A percentile compares a stretch with the other conserved stretches of the same genome.
phyloP scores from a whole-genome alignment of 2,797 vertebrate species.

The Sebastes matsubarae region DNA sequence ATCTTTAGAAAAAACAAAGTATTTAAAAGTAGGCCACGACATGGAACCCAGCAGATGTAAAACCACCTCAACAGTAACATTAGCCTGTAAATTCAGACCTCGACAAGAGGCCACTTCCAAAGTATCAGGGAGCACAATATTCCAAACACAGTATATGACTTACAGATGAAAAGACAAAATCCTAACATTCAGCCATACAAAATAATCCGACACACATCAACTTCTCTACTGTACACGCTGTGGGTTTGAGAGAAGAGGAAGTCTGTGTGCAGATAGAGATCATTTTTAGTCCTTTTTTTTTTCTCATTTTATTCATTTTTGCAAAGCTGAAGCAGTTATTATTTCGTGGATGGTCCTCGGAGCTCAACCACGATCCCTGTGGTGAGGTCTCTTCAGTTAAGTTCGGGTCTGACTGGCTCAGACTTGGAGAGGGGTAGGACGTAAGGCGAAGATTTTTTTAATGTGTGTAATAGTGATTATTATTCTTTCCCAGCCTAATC shows the following conservation, averaged over 20 bases:
- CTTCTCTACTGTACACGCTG: constrained; percentile 69
- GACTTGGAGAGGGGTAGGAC: constrained; percentile 52
- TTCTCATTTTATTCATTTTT: constrained; percentile 69
- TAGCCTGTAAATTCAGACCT: constrained; percentile 77
- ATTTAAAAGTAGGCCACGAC: constrained; percentile 81
- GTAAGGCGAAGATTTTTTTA: constrained; percentile 61
- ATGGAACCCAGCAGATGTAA: constrained; percentile 88
- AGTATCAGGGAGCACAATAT: constrained; percentile 80
- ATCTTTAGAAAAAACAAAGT: constrained; percentile 78
- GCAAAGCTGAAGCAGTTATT: constrained; percentile 83
- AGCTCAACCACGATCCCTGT: constrained; percentile 63
- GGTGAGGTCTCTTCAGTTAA: constrained; percentile 62
- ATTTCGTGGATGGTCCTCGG: constrained; percentile 76
- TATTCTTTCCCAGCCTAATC: constrained; percentile 50
- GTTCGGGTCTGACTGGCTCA: constrained; percentile 56
- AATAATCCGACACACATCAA: constrained; percentile 68
- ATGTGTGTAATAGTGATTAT: constrained; percentile 47
- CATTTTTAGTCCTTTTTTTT: constrained; percentile 39
- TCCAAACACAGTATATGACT: constrained; percentile 81
- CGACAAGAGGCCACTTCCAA: constrained; percentile 79
- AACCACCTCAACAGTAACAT: constrained; percentile 87
- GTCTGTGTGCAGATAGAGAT: constrained; percentile 70
- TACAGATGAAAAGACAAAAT: constrained; percentile 77
- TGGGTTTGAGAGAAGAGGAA: constrained; percentile 73
- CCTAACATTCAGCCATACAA: constrained; percentile 82